These are phyloP conservation scores for Montipora capitata DNA, from an alignment of 92 coral and sea anemone species.

Conservation along the genomic window DNA sequence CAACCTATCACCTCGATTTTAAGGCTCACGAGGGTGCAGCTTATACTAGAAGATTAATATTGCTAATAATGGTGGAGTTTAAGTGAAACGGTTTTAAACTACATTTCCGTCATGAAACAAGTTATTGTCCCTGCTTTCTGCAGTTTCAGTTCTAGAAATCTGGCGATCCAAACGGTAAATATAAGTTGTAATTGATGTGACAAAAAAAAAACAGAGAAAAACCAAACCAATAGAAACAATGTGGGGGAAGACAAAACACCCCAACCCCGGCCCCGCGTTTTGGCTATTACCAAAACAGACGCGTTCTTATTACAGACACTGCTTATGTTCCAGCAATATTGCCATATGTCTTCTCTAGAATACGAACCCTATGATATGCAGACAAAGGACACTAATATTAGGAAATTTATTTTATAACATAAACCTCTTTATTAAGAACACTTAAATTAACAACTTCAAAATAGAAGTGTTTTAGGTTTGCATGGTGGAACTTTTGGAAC, in stretches of 20 bases:
- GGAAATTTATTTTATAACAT: no score
- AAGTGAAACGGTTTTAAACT: not conserved
- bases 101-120: not conserved
- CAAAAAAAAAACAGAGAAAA: not conserved
- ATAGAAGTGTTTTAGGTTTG: not conserved
- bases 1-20: not conserved
- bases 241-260: no score
- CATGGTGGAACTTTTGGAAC: not conserved
- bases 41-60: not conserved
- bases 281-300: no score
- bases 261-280: no score
- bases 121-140: not conserved
- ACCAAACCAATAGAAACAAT: no score
- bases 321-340: no score
- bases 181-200: not conserved
- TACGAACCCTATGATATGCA: no score
- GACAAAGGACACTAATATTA: no score
- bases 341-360: no score
- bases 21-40: not conserved
- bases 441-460: not conserved
- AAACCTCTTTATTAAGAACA: not conserved
- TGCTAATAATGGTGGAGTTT: not conserved
- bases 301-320: no score
- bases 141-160: not conserved
- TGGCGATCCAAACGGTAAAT: not conserved